Evolutionary conservation across 2,797 vertebrate genomes (phyloP), one percentile per base, ranked within the genome.

Genomic region (Hydrocynus forskahlii): DNA sequence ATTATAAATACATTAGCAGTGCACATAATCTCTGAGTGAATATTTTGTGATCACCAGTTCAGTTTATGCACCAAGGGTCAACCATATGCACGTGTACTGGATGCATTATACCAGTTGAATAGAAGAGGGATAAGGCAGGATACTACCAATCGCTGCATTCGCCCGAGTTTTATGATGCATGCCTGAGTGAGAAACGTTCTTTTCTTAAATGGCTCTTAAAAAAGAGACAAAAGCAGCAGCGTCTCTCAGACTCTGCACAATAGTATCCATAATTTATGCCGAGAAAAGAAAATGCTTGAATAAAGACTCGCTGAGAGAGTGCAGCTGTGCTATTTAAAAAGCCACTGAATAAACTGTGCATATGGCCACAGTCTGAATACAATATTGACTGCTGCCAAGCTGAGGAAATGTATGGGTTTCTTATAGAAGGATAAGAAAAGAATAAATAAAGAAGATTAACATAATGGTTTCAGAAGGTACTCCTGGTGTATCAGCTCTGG

Each of bases 261-360:
- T 59, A 59, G 40, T 1, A 50, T 62, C 54, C 2, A 59, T 57
- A 80, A 67, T 67, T 75, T 43, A 74, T 57, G 54, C 14, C 23
- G 35, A 80, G n/a, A 43, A 68, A 69, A 67, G 21, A 10, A 75
- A 59, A 55, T 57, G 35, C 38, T 35, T 76, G 66, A 71, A 63
- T 59, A 54, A 71, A 57, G 19, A 14, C 16, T 43, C 35, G 25
- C 25, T 67, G 19, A 67, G 40, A 62, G 45, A 62, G 19, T 70
- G 75, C 50, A 54, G 74, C 35, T 81, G 17, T 70, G 13, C 64
- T 83, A 21, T 66, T 52, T 79, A 35, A 75, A 74, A 59, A 54
- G 19, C 19, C 63, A 50, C 45, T 75, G 54, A 72, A 71, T 67
- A 57, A 35, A 71, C 38, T 8, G 48, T 54, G 68, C 23, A 57